These are phyloP conservation scores for Coregonus clupeaformis DNA, from an alignment of 2,113 vertebrate genomes.

Conservation along the genomic window DNA sequence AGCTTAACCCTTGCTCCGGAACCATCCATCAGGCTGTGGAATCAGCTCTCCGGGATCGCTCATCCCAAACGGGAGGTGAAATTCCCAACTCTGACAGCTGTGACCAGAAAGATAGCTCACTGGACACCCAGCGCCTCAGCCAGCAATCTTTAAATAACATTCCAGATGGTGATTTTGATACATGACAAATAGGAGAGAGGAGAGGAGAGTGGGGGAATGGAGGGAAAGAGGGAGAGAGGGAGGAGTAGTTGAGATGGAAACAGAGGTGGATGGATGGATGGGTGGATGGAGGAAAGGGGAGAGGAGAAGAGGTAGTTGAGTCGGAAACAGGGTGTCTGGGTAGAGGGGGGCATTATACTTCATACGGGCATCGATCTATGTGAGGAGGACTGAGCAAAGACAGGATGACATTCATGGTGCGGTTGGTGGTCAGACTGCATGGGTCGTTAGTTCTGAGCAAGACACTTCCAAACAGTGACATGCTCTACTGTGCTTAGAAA, in stretches of 20 bases:
- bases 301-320: slow-evolving; percentile 9
- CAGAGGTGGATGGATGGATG: neutral
- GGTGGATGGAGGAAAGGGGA: neutral
- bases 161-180: slow-evolving; percentile 33
- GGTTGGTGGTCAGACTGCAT: too few species aligned
- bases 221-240: neutral
- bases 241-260: neutral
- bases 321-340: neutral
- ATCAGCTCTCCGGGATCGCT: slow-evolving; percentile 8
- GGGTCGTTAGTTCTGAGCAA: too few species aligned
- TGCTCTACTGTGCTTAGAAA: slow-evolving; percentile 46
- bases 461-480: slow-evolving; percentile 25
- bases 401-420: slow-evolving; percentile 64
- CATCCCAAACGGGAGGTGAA: slow-evolving; percentile 15
- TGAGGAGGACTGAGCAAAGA: slow-evolving; percentile 61
- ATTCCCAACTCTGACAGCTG: slow-evolving; percentile 35
- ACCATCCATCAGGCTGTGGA: slow-evolving; percentile 38
- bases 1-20: slow-evolving; percentile 41
- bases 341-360: slow-evolving; percentile 41
- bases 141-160: slow-evolving; percentile 43
- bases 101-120: slow-evolving; percentile 26
- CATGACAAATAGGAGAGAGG: slow-evolving; percentile 2
- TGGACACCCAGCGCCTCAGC: slow-evolving; percentile 13
- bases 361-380: slow-evolving; percentile 68
- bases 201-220: neutral